Base-by-base conservation (phyloP, 2,797 vertebrate species). In the Darevskia mixta region DNA sequence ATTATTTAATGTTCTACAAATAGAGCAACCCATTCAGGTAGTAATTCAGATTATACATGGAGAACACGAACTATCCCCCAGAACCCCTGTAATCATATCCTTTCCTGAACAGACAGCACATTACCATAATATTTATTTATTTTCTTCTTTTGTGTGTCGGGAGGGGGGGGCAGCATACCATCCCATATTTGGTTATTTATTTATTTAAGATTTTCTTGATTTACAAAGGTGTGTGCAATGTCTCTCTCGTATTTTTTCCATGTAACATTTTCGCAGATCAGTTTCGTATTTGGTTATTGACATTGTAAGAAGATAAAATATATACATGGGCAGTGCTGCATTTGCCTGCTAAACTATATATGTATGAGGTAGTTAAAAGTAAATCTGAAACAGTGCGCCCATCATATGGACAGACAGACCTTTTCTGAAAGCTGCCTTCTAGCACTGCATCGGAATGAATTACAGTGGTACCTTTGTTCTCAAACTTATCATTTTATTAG, bases 1-100 rank as follows among this genome's bases (percentile, higher is more conserved):
- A 93, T 95, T 91, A 92, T 93, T 95, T 89, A 91, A 72, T 81
- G 79, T 69, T 84, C 87, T 91, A 87, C 84, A 91, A 91, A 91
- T 93, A 93, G 93, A 89, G 71, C 13, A 93, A 35, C 83, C 38
- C 73, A 88, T 94, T 93, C 91, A 81, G 85, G 79, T 94, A 82
- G 87, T 90, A 93, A 88, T 9, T 94, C 81, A 90, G 80, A 82
- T 82, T 90, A 89, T 45, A 69, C 73, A 83, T 32, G 91, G 72
- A 91, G 69, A 86, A 80, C 80, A 87, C 85, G 87, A 86, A 81
- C 89, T 88, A 91, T 8, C 23, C 8, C 72, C 85, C 61, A 43
- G 89, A 88, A 81, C 72, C 78, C 55, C 88, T 90, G 88, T 9
- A 88, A 86, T 93, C 6, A 89, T 79, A 76, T 88, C 61, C 35